phyloP scores from a whole-genome alignment of 2,797 vertebrate species.

The Parauchenoglanis punctatus region DNA sequence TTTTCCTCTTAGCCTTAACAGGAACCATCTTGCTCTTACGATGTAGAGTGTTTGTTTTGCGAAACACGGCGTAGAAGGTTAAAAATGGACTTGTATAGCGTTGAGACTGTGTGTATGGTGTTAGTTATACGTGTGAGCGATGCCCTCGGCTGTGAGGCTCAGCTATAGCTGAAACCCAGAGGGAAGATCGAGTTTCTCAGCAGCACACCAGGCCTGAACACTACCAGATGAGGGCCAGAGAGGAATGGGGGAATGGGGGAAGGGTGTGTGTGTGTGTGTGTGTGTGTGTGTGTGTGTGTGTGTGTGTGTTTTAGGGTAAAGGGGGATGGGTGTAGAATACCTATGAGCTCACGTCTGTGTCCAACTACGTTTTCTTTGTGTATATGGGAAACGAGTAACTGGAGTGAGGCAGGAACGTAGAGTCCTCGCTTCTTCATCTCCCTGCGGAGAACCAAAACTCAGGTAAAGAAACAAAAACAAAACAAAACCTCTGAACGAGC shows the following conservation, averaged over 20 bases:
- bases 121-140: conserved; percentile 25
- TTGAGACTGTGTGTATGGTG: conserved; percentile 23
- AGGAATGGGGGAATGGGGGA: conserved; percentile 48
- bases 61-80: background rate
- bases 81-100: background rate
- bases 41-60: conserved; percentile 3
- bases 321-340: conserved; percentile 56
- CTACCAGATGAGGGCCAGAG: conserved; percentile 66
- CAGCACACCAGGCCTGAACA: conserved; percentile 68
- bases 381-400: conserved; percentile 22
- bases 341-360: conserved; percentile 57
- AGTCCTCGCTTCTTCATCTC: background rate
- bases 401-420: background rate
- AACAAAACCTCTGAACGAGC: background rate
- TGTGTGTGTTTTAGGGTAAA: conserved; percentile 42
- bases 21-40: conserved; percentile 25
- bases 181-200: conserved; percentile 65
- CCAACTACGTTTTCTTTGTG: conserved; percentile 38
- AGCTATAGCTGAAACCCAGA: conserved; percentile 54
- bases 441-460: background rate
- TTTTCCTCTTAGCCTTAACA: conserved; percentile 36
- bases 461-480: background rate
- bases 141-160: conserved; percentile 45
- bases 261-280: background rate
- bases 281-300: conserved; percentile 25